Percentiles rank a stretch among this genome's conserved stretches.
These are phyloP conservation scores for Drosophila erecta DNA, from an alignment of 1,140 invertebrate genomes.

Conservation along the genomic window DNA sequence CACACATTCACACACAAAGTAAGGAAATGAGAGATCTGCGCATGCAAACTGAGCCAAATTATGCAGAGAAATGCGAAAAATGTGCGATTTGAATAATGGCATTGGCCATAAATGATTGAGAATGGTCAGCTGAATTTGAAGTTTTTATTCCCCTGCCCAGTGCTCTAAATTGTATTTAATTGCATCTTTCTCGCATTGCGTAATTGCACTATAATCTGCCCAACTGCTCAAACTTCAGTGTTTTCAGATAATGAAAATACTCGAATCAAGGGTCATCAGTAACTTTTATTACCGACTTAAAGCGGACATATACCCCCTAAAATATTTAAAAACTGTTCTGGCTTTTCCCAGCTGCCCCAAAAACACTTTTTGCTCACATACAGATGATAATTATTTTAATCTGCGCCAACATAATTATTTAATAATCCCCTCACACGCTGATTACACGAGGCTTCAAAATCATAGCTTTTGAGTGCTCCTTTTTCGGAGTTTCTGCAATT, in stretches of 20 bases:
- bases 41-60: conserved; percentile 73
- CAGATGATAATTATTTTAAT: conserved; percentile 35
- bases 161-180: conserved; percentile 23
- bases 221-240: neutral
- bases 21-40: conserved; percentile 16
- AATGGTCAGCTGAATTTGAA: conserved; percentile 8
- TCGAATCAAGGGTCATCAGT: too few species aligned
- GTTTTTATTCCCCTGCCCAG: conserved; percentile 1
- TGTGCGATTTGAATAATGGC: conserved; percentile 67
- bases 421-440: conserved; percentile 25
- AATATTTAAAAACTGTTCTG: too few species aligned
- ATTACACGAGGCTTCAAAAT: conserved; percentile 28
- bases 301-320: too few species aligned
- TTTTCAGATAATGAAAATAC: too few species aligned
- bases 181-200: conserved; percentile 5
- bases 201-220: conserved; percentile 13
- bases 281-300: too few species aligned
- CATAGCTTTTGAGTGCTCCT: conserved; percentile 23
- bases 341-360: too few species aligned
- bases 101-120: conserved; percentile 36
- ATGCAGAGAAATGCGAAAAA: conserved; percentile 54
- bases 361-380: neutral
- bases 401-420: conserved; percentile 31
- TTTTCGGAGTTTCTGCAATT: conserved; percentile 34
- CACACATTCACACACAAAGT: conserved; percentile 65